Base-by-base conservation (phyloP, 2,888 invertebrate species). In the Mimumesa dahlbomi region DNA sequence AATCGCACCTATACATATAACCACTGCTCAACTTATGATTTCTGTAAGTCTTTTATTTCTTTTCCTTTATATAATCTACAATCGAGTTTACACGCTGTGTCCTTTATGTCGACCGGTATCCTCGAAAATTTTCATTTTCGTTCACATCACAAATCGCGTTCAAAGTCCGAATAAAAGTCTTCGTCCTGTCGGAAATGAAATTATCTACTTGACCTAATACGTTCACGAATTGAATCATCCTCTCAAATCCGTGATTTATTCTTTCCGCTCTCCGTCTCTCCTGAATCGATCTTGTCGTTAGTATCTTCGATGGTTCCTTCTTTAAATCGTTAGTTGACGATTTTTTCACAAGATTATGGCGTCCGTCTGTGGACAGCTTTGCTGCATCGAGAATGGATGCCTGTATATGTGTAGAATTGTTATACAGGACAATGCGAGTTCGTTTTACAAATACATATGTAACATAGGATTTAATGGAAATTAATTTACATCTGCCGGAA, bases 131-230 rank as follows among this genome's bases (percentile, higher is more conserved):
- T 25, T 81, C 81, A 16, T 76, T 81, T 14, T 89, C 87, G 22
- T 90, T 88, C 40, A 89, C 86, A 21, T 90, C 90, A 6, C 90
- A 90, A 18, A 90, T 81, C 9, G 89, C 80, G 11, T 91, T 89
- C 57, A 91, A 82, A 82, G 90, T 91, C 72, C 87, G 88, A 34
- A 91, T 85, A 13, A 91, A 73, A 11, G 81, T 82, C 69, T 87
- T 90, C 3, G 91, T 89, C 62, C 90, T 83, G 57, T 91, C 91
- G 1, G 90, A 89, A 43, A 91, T 77, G 75, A 91, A 91, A 22
- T 89, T 87, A 75, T 92, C 91, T 29, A 92, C 88, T 80, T 91
- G 90, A 2, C 91, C 91, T 56, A 91, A 83, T 57, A 92, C 89
- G 67, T 90, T 90, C 1, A 91, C 90, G 38, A 91, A 82, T 73